Base-by-base conservation (phyloP, 2,113 vertebrate species). In the Parus major region DNA sequence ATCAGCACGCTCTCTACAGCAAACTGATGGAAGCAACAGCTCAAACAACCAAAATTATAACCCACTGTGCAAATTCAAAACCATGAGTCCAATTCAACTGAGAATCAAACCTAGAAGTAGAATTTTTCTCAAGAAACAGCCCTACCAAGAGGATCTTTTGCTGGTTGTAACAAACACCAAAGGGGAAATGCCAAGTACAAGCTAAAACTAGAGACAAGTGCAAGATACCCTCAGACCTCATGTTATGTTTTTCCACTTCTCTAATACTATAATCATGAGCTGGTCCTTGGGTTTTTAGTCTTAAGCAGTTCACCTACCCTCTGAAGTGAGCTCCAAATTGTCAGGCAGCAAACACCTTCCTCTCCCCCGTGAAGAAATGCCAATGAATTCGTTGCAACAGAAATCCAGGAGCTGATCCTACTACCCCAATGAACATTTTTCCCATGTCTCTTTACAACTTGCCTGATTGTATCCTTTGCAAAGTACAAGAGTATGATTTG, bases 341-440 rank as follows among this genome's bases (percentile, higher is more conserved):
- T 31, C 16, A 49, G 41, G 65, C 36, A 76, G 49, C 39, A 71
- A 59, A 31, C 10, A 41, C 24, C 5, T 33, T 60, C 22, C 21
- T 76, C 63, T 64, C 9, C 28, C 31, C 65, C 44, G 9, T 0
- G 0, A 75, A 22, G 7, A 57, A 11, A 6, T 16, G 2, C 33
- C 75, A 78, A 47, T 47, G 15, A 69, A 20, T 3, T 6, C 39
- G 15, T 5, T 42, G 52, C 29, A 18, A 28, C 46, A 31, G 59
- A 80, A 90, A 61, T 10, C 25, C 12, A 17, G 39, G 8, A 73
- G 25, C 27, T 27, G 47, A 91, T 39, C 36, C 44, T 36, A n/a
- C 56, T 61, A 81, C 23, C 46, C 18, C 80, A 50, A 3, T 2
- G 41, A 83, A 42, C 15, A 3, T 8, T 35, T 22, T 20, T 28